A percentile compares a stretch with the other conserved stretches of the same genome.
These are phyloP conservation scores for Pomatorhinus ruficollis DNA, from an alignment of 2,113 vertebrate species.

Conservation along the genomic window DNA sequence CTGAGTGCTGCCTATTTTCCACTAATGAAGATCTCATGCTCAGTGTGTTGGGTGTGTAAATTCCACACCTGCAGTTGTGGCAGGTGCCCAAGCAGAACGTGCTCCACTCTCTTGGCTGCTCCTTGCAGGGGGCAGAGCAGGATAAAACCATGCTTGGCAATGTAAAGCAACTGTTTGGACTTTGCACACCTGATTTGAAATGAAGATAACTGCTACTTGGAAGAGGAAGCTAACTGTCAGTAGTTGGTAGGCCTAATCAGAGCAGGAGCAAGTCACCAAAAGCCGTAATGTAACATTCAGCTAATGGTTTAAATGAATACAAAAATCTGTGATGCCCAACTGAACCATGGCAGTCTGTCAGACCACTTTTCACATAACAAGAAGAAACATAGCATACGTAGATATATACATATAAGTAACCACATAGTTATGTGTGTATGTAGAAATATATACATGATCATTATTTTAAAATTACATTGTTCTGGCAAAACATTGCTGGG, in stretches of 20 bases:
- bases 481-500: not conserved
- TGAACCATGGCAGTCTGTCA: not conserved
- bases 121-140: fast-evolving
- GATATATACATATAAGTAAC: not conserved
- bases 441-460: not conserved
- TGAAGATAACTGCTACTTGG: not conserved
- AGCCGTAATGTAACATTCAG: not conserved
- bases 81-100: fast-evolving
- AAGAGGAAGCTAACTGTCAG: not conserved
- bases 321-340: not conserved
- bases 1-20: not conserved
- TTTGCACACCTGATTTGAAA: not conserved
- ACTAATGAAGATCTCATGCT: not conserved
- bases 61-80: not conserved
- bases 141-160: not conserved
- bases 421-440: not conserved
- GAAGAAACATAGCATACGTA: not conserved
- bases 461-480: not conserved
- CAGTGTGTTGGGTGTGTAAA: not conserved
- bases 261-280: not conserved
- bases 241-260: not conserved
- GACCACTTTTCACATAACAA: not conserved
- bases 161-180: not conserved
- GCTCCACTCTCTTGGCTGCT: not conserved
- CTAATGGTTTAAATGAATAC: not conserved